Percentiles rank a stretch among this genome's conserved stretches.
These are phyloP conservation scores for Atta cephalotes DNA, from an alignment of 1,140 invertebrate genomes.

Conservation along the genomic window DNA sequence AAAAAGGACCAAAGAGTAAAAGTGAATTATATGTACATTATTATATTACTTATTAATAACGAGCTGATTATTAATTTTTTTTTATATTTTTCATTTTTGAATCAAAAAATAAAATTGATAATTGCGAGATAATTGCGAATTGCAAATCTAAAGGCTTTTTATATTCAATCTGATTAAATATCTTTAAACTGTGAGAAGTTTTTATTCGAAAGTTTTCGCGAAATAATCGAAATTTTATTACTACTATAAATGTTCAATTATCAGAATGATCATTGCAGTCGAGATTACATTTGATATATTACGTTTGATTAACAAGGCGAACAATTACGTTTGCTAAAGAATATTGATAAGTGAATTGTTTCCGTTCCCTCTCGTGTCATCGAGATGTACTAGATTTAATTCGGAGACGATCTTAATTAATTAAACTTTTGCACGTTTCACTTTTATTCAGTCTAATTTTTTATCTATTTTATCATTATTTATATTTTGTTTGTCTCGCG, in stretches of 20 bases:
- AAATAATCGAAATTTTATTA: constrained; percentile 18
- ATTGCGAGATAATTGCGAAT: neutral
- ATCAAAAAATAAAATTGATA: neutral
- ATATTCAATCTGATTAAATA: neutral
- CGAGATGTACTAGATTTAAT: neutral
- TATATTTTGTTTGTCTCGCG: too few species aligned
- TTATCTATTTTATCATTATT: neutral
- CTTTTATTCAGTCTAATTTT: constrained; percentile 67
- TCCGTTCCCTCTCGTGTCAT: constrained; percentile 56
- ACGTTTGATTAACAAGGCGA: constrained; percentile 39
- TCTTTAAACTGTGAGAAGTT: neutral
- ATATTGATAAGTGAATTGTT: constrained; percentile 43
- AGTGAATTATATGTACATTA: too few species aligned
- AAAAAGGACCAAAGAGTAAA: too few species aligned
- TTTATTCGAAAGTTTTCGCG: neutral
- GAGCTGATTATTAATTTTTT: too few species aligned
- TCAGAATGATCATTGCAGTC: constrained; percentile 39
- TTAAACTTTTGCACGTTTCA: constrained; percentile 58
- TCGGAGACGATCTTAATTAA: constrained; percentile 18
- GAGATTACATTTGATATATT: constrained; percentile 55
- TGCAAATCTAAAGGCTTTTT: neutral
- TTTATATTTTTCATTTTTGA: neutral
- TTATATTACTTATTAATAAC: too few species aligned
- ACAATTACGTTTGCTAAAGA: constrained; percentile 64
- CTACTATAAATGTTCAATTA: constrained; percentile 48